Evolutionary conservation across 2,797 vertebrate species (phyloP).

Genomic region (Anguilla marmorata): DNA sequence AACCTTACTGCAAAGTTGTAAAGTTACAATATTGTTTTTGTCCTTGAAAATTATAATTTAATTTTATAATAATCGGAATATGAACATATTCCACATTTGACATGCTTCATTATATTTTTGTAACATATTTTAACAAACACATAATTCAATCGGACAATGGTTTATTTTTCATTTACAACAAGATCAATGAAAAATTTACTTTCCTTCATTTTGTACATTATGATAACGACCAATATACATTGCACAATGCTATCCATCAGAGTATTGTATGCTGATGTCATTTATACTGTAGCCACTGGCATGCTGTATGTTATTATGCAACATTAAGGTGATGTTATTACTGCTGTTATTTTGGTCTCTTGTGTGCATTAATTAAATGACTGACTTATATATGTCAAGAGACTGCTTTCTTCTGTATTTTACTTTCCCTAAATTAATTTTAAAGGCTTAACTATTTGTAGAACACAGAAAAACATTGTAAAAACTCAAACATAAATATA

Average conservation of each 20-base stretch:
- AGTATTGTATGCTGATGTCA: constrained; percentile 43
- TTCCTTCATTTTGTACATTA: constrained; percentile 49
- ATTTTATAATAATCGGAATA: neutral
- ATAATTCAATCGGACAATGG: constrained; percentile 29
- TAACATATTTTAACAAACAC: neutral
- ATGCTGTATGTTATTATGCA: constrained; percentile 53
- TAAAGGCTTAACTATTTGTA: constrained; percentile 34
- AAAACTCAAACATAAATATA: constrained; percentile 41
- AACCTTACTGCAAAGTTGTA: neutral
- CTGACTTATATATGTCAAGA: constrained; percentile 23
- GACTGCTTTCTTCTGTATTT: constrained; percentile 37
- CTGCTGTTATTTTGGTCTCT: constrained; percentile 29
- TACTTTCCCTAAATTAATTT: constrained; percentile 44
- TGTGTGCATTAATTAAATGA: constrained; percentile 22
- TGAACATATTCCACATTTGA: neutral
- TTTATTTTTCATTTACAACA: constrained; percentile 38
- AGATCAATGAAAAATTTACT: constrained; percentile 30
- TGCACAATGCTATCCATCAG: constrained; percentile 46
- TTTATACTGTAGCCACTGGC: constrained; percentile 44
- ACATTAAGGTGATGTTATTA: constrained; percentile 33
- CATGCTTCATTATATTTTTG: neutral
- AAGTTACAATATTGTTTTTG: neutral
- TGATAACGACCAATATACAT: constrained; percentile 48
- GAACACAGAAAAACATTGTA: constrained; percentile 38
- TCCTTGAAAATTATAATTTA: neutral